phyloP scores from a whole-genome alignment of 2,113 vertebrate species.

The Baryphthengus martii region DNA sequence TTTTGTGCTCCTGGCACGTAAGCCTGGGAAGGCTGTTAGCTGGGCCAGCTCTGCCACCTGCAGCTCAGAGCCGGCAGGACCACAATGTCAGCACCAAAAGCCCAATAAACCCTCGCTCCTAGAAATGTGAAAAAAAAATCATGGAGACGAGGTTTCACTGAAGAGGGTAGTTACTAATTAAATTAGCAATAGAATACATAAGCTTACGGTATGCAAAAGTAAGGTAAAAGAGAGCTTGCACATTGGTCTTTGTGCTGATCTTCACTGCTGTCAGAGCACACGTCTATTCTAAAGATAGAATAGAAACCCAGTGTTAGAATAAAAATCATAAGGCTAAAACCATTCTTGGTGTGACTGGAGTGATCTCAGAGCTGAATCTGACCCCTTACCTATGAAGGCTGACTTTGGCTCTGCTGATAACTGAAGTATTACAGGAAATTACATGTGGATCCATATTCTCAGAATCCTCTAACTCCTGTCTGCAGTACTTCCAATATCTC shows the following conservation, averaged over 20 bases:
- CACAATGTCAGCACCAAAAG: accelerated
- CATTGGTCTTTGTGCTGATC: not conserved
- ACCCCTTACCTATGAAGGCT: not conserved
- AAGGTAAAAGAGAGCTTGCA: not conserved
- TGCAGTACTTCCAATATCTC: not conserved
- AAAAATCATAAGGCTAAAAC: not conserved
- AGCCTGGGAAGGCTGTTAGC: not conserved
- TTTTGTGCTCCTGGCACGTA: not conserved
- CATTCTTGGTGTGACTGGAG: not conserved
- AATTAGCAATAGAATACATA: not conserved
- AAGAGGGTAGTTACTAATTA: not conserved
- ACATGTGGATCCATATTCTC: not conserved
- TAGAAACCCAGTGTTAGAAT: not conserved
- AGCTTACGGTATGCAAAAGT: not conserved
- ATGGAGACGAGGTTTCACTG: not conserved
- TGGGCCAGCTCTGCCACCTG: constrained; percentile 73
- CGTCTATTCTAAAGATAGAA: accelerated
- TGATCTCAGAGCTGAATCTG: not conserved
- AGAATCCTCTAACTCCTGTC: not conserved
- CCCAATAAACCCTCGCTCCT: accelerated
- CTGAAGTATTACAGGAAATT: constrained; percentile 4
- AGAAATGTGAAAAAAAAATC: not conserved
- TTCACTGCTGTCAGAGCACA: not conserved
- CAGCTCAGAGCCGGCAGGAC: constrained; percentile 57
- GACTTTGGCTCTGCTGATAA: not conserved